Conservation (phyloP, 2,113 vertebrate genomes). For the Gallinago paraguaiae region DNA sequence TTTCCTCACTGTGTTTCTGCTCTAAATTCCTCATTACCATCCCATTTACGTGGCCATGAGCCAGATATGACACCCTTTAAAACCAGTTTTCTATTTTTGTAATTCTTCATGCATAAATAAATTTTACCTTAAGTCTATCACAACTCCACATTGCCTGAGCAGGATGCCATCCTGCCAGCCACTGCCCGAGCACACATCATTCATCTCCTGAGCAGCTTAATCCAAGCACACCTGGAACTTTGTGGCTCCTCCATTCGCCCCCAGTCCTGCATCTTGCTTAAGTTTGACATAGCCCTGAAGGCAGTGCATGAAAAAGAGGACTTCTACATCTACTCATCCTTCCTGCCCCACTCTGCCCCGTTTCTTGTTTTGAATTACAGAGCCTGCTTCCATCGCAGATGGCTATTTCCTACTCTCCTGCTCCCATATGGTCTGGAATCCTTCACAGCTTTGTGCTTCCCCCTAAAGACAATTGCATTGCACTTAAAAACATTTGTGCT, state of each 20-base stretch:
- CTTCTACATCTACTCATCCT: background rate
- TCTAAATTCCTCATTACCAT: background rate
- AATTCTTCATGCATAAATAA: background rate
- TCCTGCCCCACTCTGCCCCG: background rate
- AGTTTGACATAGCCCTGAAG: background rate
- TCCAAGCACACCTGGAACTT: background rate
- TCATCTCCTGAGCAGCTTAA: background rate
- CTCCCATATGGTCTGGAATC: conserved; percentile 21
- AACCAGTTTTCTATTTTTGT: background rate
- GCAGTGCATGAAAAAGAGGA: background rate
- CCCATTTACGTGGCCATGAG: background rate
- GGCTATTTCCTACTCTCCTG: background rate
- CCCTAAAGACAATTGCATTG: background rate
- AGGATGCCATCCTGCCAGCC: background rate
- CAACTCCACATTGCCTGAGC: background rate
- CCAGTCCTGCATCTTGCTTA: background rate
- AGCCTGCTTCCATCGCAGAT: background rate
- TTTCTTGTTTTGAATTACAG: background rate
- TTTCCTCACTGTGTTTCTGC: background rate
- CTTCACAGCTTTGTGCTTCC: background rate
- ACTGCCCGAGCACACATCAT: background rate
- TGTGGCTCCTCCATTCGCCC: background rate
- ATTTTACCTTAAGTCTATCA: background rate
- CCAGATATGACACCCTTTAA: background rate
- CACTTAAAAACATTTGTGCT: conserved; percentile 1